Percentiles rank a stretch among this genome's conserved stretches.
phyloP scores from a whole-genome alignment of 37 sponge, comb jelly and placozoan genomes.

The Ianthella basta region DNA sequence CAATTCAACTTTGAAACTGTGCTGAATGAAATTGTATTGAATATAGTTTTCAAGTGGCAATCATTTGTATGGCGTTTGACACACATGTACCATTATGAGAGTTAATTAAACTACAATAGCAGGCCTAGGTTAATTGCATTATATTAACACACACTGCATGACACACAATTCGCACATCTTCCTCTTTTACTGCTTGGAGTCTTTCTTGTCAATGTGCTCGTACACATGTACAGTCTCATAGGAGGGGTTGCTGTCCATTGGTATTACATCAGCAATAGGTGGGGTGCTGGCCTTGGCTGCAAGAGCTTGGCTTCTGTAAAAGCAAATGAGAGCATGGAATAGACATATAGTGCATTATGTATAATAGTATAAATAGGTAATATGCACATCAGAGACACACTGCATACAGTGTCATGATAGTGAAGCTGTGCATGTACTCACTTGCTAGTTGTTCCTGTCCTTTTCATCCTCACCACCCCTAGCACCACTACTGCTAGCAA shows the following conservation, averaged over 20 bases:
- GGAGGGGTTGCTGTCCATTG: not conserved
- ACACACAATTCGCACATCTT: constrained; percentile 23
- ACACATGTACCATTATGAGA: not conserved
- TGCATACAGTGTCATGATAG: constrained; percentile 14
- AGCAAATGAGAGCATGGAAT: constrained; percentile 73
- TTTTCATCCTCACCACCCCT: no score
- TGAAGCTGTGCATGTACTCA: constrained; percentile 6
- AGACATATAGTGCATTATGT: constrained; percentile 69
- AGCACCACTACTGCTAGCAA: no score
- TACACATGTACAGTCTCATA: not conserved
- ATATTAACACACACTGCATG: constrained; percentile 9
- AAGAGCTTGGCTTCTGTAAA: not conserved
- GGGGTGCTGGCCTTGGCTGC: no score
- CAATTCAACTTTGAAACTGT: no score
- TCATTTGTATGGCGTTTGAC: not conserved
- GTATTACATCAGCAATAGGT: no score
- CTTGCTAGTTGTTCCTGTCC: no score
- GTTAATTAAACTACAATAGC: not conserved
- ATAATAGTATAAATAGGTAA: no score
- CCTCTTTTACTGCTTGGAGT: constrained; percentile 13
- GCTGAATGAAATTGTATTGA: no score
- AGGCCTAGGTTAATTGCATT: not conserved
- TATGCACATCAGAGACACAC: constrained; percentile 90
- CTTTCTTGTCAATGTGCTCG: not conserved
- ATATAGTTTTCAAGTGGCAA: no score